Base-by-base conservation (phyloP, 1,140 invertebrate genomes). In the Drosophila persimilis region DNA sequence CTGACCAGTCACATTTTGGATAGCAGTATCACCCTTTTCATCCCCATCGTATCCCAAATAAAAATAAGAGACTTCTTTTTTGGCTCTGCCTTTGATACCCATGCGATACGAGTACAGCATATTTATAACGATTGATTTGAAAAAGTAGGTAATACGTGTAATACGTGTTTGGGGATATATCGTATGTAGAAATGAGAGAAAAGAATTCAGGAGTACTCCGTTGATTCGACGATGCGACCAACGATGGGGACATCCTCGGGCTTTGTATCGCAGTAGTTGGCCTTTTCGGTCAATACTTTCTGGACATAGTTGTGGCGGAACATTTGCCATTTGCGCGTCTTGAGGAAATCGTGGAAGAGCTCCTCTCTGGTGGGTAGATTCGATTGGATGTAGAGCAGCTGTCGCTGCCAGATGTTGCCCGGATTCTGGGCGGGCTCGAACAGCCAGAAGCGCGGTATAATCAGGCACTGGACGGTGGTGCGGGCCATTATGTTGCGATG, bases 381-480 rank as follows among this genome's bases (percentile, higher is more conserved):
- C 0, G 88, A 91, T 11, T 94, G 91, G 43, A 95, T 75, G 59
- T 93, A 94, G 22, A 92, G 83, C 56, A 90, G 91, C 2, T 94
- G 92, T n/a, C 92, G 90, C 43, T 92, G 91, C 94, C 94, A 94
- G 24, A 94, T 92, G 65, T 94, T 93, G 2, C 93, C 93, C 2
- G 91, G 92, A 89, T 94, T 94, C 64, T 91, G 91, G 15, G 65
- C 48, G 51, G 93, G 89, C 64, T 93, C 91, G 6, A 92, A 71
- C 2, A 94, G 78, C 92, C 93, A 94, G 70, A 92, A 94, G n/a
- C 92, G 90, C 0, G 94, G 94, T 22, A 94, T 90, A 6, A 94
- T 59, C 11, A 94, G 77, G 71, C 93, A 94, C 65, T 92, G 92
- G 0, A 92, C 92, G 9, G 89, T 85, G 4, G 92, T 92, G 17